These are phyloP conservation scores for Artibeus lituratus DNA, from an alignment of 2,797 vertebrate genomes.

Conservation along the genomic window DNA sequence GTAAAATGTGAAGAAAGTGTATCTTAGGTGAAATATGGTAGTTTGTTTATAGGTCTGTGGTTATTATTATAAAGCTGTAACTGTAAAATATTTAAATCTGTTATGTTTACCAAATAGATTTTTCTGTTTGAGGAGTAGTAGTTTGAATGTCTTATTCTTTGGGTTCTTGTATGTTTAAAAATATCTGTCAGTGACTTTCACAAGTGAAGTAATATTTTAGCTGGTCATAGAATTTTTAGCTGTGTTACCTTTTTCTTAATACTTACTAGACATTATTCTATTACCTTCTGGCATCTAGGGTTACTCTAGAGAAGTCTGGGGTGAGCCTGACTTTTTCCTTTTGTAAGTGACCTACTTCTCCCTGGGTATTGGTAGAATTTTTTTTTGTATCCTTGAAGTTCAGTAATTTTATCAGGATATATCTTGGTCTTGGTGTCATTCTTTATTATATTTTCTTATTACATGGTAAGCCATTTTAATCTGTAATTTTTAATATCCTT, in stretches of 20 bases:
- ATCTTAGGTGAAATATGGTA: background rate
- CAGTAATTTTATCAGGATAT: constrained; percentile 57
- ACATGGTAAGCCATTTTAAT: constrained; percentile 13
- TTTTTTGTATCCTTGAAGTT: constrained; percentile 53
- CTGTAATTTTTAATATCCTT: constrained; percentile 29
- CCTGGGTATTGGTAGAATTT: constrained; percentile 52
- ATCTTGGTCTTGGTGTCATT: constrained; percentile 43
- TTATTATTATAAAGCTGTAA: background rate
- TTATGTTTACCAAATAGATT: constrained; percentile 22
- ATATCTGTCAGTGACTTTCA: background rate
- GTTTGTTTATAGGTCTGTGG: background rate
- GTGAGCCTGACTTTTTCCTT: constrained; percentile 47
- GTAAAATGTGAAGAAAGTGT: background rate
- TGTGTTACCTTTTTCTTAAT: background rate
- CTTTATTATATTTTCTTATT: constrained; percentile 43
- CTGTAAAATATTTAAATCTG: background rate
- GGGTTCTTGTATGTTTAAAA: constrained; percentile 35
- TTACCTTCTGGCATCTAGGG: background rate
- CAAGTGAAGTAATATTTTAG: constrained; percentile 29
- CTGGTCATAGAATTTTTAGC: constrained; percentile 30
- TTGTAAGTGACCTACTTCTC: constrained; percentile 60
- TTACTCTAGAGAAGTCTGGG: constrained; percentile 35
- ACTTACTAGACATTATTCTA: background rate
- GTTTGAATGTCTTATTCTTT: background rate
- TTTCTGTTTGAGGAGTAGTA: constrained; percentile 14